A percentile compares a stretch with the other conserved stretches of the same genome.
These are phyloP conservation scores for Actenoides hombroni DNA, from an alignment of 2,113 vertebrate genomes.

Conservation along the genomic window DNA sequence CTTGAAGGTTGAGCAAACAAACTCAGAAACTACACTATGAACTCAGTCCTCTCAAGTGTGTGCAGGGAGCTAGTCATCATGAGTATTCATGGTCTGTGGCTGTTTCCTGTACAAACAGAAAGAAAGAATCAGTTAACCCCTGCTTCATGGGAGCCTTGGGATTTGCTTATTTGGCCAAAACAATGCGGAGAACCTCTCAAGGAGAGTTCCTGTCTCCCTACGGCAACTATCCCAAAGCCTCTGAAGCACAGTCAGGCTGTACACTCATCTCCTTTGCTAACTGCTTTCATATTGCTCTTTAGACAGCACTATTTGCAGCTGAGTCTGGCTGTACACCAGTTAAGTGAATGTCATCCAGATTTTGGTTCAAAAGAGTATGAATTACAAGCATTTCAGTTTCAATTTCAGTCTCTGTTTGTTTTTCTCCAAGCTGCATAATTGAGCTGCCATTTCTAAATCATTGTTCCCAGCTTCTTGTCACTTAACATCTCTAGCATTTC, in stretches of 20 bases:
- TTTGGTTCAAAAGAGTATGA: slow-evolving; percentile 1
- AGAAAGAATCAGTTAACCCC: not conserved
- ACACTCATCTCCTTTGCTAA: not conserved
- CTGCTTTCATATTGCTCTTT: not conserved
- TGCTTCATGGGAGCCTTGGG: not conserved
- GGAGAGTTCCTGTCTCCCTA: not conserved
- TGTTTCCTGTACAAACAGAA: not conserved
- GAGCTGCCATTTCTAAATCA: slow-evolving; percentile 38
- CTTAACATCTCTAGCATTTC: slow-evolving; percentile 36
- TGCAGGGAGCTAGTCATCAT: not conserved
- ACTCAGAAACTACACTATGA: not conserved
- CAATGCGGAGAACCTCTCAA: not conserved
- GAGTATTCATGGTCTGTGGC: not conserved
- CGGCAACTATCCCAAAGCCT: not conserved
- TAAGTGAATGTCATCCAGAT: not conserved
- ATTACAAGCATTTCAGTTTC: slow-evolving; percentile 48
- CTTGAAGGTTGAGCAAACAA: not conserved
- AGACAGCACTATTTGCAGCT: not conserved
- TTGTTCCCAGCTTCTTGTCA: slow-evolving; percentile 34
- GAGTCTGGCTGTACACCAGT: slow-evolving; percentile 9
- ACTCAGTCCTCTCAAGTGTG: not conserved
- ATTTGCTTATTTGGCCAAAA: not conserved
- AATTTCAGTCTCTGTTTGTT: slow-evolving; percentile 38
- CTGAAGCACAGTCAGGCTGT: not conserved
- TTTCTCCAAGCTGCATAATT: slow-evolving; percentile 34